These are phyloP conservation scores for Helostoma temminkii DNA, from an alignment of 2,797 vertebrate genomes.

Conservation along the genomic window DNA sequence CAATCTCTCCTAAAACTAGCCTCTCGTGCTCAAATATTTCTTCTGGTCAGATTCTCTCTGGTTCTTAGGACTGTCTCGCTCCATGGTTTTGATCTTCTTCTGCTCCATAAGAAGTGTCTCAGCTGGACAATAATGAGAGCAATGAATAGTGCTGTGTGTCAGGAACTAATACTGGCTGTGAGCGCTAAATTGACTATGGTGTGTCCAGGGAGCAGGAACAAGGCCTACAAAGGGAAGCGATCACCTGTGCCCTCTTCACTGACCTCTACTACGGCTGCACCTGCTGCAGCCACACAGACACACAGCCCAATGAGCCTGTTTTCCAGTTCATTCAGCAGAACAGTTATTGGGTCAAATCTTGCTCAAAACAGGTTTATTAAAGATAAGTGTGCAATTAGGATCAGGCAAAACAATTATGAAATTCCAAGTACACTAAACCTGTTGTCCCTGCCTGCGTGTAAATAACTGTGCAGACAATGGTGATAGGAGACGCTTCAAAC, in stretches of 20 bases:
- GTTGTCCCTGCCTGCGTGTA: no score
- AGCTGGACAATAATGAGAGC: slow-evolving; percentile 75
- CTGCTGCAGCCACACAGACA: slow-evolving; percentile 51
- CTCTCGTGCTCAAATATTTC: no score
- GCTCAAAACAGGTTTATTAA: neutral
- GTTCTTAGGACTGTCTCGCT: slow-evolving; percentile 30
- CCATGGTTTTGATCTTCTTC: slow-evolving; percentile 36
- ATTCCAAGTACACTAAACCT: slow-evolving; percentile 13
- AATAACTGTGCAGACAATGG: slow-evolving; percentile 5
- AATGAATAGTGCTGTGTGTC: slow-evolving; percentile 71
- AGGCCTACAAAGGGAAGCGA: slow-evolving; percentile 14
- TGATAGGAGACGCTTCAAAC: no score
- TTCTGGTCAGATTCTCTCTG: slow-evolving; percentile 38
- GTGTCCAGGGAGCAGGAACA: slow-evolving; percentile 53
- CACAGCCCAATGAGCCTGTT: slow-evolving; percentile 13
- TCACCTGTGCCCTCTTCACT: slow-evolving; percentile 59
- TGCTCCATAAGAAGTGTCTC: slow-evolving; percentile 62
- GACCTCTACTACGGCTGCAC: slow-evolving; percentile 63
- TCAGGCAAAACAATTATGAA: neutral
- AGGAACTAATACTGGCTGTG: slow-evolving; percentile 52
- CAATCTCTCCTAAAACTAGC: no score
- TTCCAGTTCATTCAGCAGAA: slow-evolving; percentile 40
- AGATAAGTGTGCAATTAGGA: slow-evolving; percentile 9
- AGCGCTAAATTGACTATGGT: slow-evolving; percentile 72
- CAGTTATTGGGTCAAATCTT: slow-evolving; percentile 19